These are phyloP conservation scores for Drosophila murphyi DNA, from an alignment of 1,140 invertebrate species.

Conservation along the genomic window DNA sequence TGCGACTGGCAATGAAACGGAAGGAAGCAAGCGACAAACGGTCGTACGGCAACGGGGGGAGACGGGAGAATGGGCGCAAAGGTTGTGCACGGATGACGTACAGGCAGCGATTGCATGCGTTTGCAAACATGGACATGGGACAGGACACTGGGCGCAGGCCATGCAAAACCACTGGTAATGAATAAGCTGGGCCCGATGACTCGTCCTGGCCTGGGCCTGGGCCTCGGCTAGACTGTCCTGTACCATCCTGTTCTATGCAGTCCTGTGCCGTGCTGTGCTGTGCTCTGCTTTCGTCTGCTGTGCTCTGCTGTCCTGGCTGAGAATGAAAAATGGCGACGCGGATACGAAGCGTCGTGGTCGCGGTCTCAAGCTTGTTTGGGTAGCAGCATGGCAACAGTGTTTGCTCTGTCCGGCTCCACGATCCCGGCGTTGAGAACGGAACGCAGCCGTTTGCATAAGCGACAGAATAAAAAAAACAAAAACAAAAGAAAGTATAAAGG, in stretches of 20 bases:
- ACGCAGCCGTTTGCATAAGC: constrained; percentile 47
- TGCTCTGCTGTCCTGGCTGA: constrained; percentile 10
- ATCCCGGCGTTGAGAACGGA: constrained; percentile 11
- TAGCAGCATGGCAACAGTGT: constrained; percentile 78
- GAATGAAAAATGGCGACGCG: constrained; percentile 76
- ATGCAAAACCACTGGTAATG: constrained; percentile 69
- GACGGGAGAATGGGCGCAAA: constrained; percentile 48
- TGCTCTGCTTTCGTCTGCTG: constrained; percentile 4
- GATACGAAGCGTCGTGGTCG: constrained; percentile 36
- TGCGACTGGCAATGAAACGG: constrained; percentile 76
- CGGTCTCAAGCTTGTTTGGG: constrained; percentile 77
- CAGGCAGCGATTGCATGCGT: constrained; percentile 70
- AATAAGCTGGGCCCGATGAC: constrained; percentile 55
- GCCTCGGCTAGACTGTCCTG: no score
- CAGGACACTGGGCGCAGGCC: constrained; percentile 25
- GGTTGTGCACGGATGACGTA: constrained; percentile 66
- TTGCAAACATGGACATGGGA: constrained; percentile 42
- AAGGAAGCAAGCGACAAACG: constrained; percentile 69
- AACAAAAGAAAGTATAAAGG: constrained; percentile 78
- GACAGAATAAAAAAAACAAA: constrained; percentile 64
- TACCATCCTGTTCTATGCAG: no score
- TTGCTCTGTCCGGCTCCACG: constrained; percentile 46
- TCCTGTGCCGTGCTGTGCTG: neutral
- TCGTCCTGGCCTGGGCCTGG: neutral
- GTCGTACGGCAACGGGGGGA: constrained; percentile 42